These are phyloP conservation scores for Procambarus virginalis DNA, from an alignment of 1,140 invertebrate species.

Conservation along the genomic window DNA sequence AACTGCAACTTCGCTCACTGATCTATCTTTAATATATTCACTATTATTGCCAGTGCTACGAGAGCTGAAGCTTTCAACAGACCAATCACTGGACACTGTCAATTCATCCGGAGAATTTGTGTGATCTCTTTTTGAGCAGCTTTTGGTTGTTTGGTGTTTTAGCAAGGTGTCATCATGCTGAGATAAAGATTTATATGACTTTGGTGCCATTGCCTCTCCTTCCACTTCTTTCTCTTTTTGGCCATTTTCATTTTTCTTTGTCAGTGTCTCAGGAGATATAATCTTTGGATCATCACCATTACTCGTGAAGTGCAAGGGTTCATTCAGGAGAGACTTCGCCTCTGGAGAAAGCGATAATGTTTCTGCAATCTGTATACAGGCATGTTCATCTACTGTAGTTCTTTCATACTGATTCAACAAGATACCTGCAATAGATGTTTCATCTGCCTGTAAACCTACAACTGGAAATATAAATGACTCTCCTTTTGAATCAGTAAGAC, in stretches of 20 bases:
- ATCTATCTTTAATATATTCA: constrained; percentile 25
- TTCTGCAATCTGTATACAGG: neutral
- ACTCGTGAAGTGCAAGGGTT: neutral
- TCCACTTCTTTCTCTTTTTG: neutral
- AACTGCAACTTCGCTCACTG: constrained; percentile 27
- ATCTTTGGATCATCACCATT: neutral
- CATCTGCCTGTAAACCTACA: neutral
- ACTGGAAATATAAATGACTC: neutral
- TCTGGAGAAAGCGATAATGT: neutral
- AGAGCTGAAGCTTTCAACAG: neutral
- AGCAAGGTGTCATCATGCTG: neutral
- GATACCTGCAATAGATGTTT: neutral
- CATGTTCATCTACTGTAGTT: neutral
- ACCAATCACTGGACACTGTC: constrained; percentile 11
- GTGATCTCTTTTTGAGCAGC: neutral
- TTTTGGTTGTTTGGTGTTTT: neutral
- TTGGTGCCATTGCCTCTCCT: neutral
- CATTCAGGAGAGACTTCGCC: too few relatives aligned
- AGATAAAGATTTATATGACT: neutral
- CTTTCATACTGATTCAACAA: neutral
- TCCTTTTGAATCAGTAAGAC: neutral
- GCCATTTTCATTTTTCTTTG: neutral
- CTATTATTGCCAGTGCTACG: neutral
- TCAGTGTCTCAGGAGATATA: neutral
- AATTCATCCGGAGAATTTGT: neutral